Percentiles rank a stretch among this genome's conserved stretches.
These are phyloP conservation scores for Dendrocopos noguchii DNA, from an alignment of 2,113 vertebrate species.

Conservation along the genomic window DNA sequence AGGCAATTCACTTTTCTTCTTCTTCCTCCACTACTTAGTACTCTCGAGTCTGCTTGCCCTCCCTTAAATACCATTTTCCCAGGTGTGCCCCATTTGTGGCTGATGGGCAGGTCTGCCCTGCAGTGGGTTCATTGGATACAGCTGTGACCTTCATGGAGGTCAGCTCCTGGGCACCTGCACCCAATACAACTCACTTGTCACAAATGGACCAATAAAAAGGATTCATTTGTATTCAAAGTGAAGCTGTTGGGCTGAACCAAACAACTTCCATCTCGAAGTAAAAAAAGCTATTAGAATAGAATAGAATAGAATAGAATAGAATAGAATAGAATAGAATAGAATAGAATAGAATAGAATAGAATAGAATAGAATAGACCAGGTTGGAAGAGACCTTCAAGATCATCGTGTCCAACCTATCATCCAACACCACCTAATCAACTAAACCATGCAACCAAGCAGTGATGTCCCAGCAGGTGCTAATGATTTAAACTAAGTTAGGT, in stretches of 20 bases:
- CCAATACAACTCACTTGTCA: not conserved
- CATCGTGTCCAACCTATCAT: too few relatives aligned
- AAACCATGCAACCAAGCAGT: too few relatives aligned
- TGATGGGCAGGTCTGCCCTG: not conserved
- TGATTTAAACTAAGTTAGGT: not conserved
- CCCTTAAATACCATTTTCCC: not conserved
- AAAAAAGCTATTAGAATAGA: not conserved
- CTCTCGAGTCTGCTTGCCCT: rapidly evolving
- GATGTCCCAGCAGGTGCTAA: not conserved
- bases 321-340: too few relatives aligned
- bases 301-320: too few relatives aligned
- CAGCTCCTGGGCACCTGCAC: not conserved
- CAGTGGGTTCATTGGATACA: not conserved
- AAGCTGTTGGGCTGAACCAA: not conserved
- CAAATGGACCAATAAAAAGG: too few relatives aligned
- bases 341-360: too few relatives aligned
- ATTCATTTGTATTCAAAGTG: not conserved
- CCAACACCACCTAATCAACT: too few relatives aligned
- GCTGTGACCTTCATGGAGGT: not conserved
- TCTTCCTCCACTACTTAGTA: rapidly evolving
- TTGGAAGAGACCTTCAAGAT: too few relatives aligned
- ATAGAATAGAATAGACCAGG: too few relatives aligned
- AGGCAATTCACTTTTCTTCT: not conserved
- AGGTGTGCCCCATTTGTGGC: not conserved
- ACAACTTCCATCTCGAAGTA: not conserved